phyloP scores from a whole-genome alignment of 2,113 vertebrate genomes.

The Psittacula cyanocephala region DNA sequence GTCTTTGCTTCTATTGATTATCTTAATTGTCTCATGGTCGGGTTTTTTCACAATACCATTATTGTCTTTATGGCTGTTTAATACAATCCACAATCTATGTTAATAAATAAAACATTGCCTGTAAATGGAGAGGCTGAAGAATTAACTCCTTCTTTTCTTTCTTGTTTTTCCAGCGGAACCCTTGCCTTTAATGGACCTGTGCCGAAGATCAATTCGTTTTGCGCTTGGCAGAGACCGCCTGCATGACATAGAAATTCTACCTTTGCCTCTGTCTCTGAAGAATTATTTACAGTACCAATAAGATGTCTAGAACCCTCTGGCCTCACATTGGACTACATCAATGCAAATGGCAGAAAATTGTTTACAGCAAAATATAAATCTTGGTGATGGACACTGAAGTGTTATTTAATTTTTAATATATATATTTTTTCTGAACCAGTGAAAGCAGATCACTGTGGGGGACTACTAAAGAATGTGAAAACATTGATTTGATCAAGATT shows the following conservation, averaged over 20 bases:
- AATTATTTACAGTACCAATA: slow-evolving; percentile 99
- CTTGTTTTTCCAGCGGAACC: slow-evolving; percentile 86
- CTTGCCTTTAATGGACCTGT: slow-evolving; percentile 95
- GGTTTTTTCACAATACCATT: neutral
- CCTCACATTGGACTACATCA: slow-evolving; percentile 65
- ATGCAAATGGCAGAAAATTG: slow-evolving; percentile 72
- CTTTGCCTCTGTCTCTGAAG: slow-evolving; percentile 93
- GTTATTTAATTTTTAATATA: slow-evolving; percentile 79
- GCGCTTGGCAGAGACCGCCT: slow-evolving; percentile 92
- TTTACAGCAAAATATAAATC: slow-evolving; percentile 77
- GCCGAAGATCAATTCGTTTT: slow-evolving; percentile 90
- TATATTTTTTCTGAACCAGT: slow-evolving; percentile 64
- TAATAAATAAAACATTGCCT: neutral
- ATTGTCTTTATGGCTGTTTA: neutral
- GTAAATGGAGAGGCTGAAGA: neutral
- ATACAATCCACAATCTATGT: neutral
- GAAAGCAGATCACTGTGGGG: slow-evolving; percentile 66
- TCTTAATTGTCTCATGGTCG: neutral
- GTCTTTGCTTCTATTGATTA: neutral
- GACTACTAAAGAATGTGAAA: slow-evolving; percentile 71
- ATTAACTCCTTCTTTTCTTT: neutral
- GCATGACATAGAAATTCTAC: slow-evolving; percentile 89
- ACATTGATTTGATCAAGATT: slow-evolving; percentile 45
- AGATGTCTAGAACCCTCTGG: slow-evolving; percentile 61
- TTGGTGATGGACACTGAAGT: slow-evolving; percentile 71